These are phyloP conservation scores for Myotis pilosus DNA, from an alignment of 2,797 vertebrate genomes.

Conservation along the genomic window DNA sequence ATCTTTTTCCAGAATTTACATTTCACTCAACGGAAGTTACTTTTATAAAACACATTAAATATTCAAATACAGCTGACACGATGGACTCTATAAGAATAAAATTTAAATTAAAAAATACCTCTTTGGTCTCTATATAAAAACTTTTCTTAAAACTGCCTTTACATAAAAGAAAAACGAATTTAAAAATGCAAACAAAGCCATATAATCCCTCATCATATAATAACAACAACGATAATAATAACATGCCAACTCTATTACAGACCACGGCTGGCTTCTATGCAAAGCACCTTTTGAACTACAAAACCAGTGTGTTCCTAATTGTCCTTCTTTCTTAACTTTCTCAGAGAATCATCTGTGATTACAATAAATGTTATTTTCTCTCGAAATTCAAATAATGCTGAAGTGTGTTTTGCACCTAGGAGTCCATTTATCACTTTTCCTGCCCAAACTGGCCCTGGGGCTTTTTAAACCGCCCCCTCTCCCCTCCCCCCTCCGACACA, in stretches of 20 bases:
- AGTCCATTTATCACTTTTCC: background rate
- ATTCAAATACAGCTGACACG: background rate
- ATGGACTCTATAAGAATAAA: background rate
- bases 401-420: background rate
- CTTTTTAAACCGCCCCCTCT: background rate
- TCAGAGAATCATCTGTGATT: background rate
- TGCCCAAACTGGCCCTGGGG: background rate
- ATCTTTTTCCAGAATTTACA: background rate
- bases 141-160: background rate
- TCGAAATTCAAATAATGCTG: background rate
- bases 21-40: background rate
- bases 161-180: background rate
- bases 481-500: background rate
- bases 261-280: background rate
- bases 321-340: background rate
- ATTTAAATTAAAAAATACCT: background rate
- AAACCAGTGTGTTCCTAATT: accelerated
- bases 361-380: no score
- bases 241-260: background rate
- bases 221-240: no score
- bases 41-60: background rate
- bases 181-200: background rate
- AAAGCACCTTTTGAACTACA: no score
- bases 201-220: background rate
- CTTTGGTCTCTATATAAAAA: background rate